These are phyloP conservation scores for Telenomus remus DNA, from an alignment of 1,140 invertebrate species.

Conservation along the genomic window DNA sequence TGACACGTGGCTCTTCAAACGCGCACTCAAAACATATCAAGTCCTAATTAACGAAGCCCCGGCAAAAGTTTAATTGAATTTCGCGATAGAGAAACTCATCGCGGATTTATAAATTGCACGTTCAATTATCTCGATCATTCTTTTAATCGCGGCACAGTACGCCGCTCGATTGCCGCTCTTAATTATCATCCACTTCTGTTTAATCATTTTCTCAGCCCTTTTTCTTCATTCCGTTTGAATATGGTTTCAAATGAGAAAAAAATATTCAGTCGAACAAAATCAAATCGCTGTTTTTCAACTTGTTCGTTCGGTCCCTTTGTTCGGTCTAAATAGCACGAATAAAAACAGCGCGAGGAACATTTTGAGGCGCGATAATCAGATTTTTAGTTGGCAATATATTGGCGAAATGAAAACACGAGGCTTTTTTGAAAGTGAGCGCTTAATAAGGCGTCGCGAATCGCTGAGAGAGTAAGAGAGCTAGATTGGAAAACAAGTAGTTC, in stretches of 20 bases:
- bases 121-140: slow-evolving; percentile 11
- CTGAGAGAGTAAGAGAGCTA: not conserved
- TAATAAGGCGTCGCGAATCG: slow-evolving; percentile 36
- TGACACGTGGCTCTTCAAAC: slow-evolving; percentile 8
- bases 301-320: too few species aligned
- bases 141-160: not conserved
- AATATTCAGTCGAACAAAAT: too few species aligned
- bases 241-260: too few species aligned
- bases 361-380: not conserved
- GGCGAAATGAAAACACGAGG: slow-evolving; percentile 4
- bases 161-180: not conserved
- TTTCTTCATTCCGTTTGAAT: too few species aligned
- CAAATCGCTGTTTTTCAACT: too few species aligned
- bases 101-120: not conserved
- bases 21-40: not conserved
- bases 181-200: slow-evolving; percentile 1
- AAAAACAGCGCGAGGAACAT: not conserved
- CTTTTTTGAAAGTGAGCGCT: slow-evolving; percentile 18
- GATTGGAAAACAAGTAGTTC: slow-evolving; percentile 56
- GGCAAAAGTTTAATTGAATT: not conserved
- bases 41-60: not conserved
- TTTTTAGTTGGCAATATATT: not conserved
- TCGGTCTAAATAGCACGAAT: too few species aligned
- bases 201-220: not conserved
- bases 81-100: not conserved